phyloP scores from a whole-genome alignment of 2,888 invertebrate species.

The Scelioninae gen. 1 region DNA sequence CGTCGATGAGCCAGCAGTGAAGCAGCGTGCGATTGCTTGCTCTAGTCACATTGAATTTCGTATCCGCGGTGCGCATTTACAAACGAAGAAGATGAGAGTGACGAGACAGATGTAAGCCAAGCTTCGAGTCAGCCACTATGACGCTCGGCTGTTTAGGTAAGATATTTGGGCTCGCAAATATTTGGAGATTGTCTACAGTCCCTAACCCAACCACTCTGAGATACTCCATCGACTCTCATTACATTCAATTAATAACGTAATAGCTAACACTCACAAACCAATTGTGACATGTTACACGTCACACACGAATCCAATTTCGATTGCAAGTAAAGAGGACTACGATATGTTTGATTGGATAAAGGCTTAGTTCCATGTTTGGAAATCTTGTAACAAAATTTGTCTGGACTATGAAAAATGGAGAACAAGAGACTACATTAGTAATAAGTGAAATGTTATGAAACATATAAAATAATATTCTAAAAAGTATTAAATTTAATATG shows the following conservation, averaged over 20 bases:
- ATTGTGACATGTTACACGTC: conserved; percentile 52
- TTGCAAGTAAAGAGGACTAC: conserved; percentile 29
- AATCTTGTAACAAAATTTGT: too few species aligned
- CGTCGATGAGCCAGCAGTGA: conserved; percentile 57
- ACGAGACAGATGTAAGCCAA: conserved; percentile 71
- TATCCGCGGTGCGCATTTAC: conserved; percentile 67
- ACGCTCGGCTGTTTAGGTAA: conserved; percentile 83
- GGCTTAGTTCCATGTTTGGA: too few species aligned
- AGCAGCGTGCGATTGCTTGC: conserved; percentile 64
- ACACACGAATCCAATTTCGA: conserved; percentile 46
- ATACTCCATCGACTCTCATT: conserved; percentile 81
- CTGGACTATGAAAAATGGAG: too few species aligned
- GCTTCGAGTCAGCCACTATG: conserved; percentile 74
- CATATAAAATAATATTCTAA: too few species aligned
- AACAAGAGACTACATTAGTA: too few species aligned
- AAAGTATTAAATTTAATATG: too few species aligned
- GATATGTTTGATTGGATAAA: conserved; percentile 21
- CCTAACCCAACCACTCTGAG: conserved; percentile 75
- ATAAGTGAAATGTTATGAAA: too few species aligned
- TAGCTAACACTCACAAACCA: conserved; percentile 70
- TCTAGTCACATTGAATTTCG: conserved; percentile 67
- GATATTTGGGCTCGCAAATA: conserved; percentile 84
- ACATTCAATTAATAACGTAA: conserved; percentile 80
- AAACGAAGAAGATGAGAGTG: conserved; percentile 71
- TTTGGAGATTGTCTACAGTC: conserved; percentile 84